Evolutionary conservation across 2,797 vertebrate species (phyloP).

Genomic region (Eulemur coronatus): DNA sequence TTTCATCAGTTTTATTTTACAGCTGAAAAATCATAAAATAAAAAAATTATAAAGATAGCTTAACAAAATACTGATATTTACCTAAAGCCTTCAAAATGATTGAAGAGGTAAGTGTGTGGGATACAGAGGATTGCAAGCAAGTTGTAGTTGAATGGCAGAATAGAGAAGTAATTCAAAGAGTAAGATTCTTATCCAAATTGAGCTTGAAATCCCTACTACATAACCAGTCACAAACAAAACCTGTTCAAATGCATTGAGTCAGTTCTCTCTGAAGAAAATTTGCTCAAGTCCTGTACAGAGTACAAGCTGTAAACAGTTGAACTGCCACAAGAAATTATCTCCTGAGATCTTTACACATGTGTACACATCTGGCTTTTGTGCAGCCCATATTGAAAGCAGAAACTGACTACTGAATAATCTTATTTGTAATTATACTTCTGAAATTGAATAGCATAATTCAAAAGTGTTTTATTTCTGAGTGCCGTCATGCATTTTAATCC

Average conservation of each 20-base stretch:
- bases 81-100: constrained; percentile 47
- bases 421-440: constrained; percentile 25
- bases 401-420: constrained; percentile 19
- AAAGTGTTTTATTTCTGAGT: constrained; percentile 33
- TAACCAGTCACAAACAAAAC: constrained; percentile 57
- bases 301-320: constrained; percentile 55
- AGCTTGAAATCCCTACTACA: constrained; percentile 49
- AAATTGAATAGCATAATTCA: constrained; percentile 30
- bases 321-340: constrained; percentile 53
- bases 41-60: constrained; percentile 64
- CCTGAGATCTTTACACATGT: not conserved
- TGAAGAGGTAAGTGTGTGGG: constrained; percentile 30
- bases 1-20: constrained; percentile 61
- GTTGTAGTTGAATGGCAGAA: constrained; percentile 8
- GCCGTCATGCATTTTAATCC: constrained; percentile 42
- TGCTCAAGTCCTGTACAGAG: constrained; percentile 13
- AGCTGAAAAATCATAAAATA: constrained; percentile 64
- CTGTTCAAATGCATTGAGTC: constrained; percentile 48
- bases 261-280: constrained; percentile 55
- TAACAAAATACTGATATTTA: constrained; percentile 59
- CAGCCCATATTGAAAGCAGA: constrained; percentile 53
- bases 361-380: constrained; percentile 42
- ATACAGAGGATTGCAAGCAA: not conserved
- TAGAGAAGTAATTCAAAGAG: constrained; percentile 57
- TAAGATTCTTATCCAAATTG: constrained; percentile 56